Conservation (phyloP, 2,888 invertebrate species). For the Lydus trimaculatus region DNA sequence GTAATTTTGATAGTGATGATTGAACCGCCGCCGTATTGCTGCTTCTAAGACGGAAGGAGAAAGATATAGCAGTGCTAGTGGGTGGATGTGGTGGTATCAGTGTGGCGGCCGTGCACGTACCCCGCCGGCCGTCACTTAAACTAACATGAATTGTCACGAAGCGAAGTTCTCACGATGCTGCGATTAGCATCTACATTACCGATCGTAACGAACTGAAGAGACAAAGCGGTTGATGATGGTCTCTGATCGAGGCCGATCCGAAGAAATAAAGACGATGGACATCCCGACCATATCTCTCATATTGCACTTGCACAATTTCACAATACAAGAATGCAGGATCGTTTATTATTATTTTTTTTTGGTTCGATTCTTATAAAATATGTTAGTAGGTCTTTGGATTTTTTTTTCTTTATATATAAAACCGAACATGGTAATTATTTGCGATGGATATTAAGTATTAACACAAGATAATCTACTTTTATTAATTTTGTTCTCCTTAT, state of each 20-base stretch:
- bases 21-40: not conserved
- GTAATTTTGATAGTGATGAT: not conserved
- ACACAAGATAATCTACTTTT: conserved; percentile 1
- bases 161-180: conserved; percentile 51
- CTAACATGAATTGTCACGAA: conserved; percentile 54
- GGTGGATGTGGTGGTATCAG: conserved; percentile 19
- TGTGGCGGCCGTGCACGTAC: conserved; percentile 33
- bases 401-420: too few species aligned
- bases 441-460: not conserved
- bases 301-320: not conserved
- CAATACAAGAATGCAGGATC: too few species aligned
- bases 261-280: not conserved
- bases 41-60: conserved; percentile 6
- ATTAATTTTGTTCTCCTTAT: conserved; percentile 4
- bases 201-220: conserved; percentile 49
- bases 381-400: not conserved
- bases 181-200: conserved; percentile 57
- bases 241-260: conserved; percentile 11
- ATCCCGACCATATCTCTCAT: not conserved
- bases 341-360: too few species aligned
- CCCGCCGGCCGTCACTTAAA: conserved; percentile 42
- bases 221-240: conserved; percentile 35
- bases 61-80: not conserved
- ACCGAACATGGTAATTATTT: conserved; percentile 3
- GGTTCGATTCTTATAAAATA: not conserved